Evolutionary conservation across 2,797 vertebrate genomes (phyloP).

Genomic region (Pteropus rufus): DNA sequence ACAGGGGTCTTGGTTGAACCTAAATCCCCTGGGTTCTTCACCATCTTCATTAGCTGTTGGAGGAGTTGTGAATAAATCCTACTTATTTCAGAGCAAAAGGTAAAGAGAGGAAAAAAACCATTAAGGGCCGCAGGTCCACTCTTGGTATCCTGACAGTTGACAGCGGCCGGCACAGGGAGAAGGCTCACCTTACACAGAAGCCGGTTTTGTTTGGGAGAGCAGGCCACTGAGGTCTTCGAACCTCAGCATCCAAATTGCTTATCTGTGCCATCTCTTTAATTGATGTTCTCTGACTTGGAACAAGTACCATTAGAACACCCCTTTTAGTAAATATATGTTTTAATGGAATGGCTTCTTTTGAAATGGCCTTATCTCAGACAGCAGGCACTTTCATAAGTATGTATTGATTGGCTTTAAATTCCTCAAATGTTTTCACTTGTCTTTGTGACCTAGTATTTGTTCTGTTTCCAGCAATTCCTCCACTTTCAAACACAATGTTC

Average conservation of each 20-base stretch:
- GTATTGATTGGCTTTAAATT: slow-evolving; percentile 73
- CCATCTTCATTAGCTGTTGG: neutral
- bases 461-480: slow-evolving; percentile 22
- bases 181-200: neutral
- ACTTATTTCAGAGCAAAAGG: neutral
- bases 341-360: slow-evolving; percentile 67
- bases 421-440: slow-evolving; percentile 60
- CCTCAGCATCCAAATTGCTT: neutral
- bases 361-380: slow-evolving; percentile 62
- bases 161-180: neutral
- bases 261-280: neutral
- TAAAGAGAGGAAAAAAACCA: neutral
- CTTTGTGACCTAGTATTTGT: slow-evolving; percentile 42
- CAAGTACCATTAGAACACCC: slow-evolving; percentile 52
- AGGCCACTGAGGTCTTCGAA: neutral
- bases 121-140: neutral
- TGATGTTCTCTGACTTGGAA: slow-evolving; percentile 35
- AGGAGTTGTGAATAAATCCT: neutral
- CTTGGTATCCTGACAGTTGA: neutral
- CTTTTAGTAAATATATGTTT: slow-evolving; percentile 65
- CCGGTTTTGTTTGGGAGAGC: neutral
- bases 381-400: slow-evolving; percentile 61
- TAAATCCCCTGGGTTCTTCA: neutral
- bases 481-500: neutral
- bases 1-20: neutral